These are phyloP conservation scores for Cyprinodon diabolis DNA, from an alignment of 2,797 vertebrate genomes.

Conservation along the genomic window DNA sequence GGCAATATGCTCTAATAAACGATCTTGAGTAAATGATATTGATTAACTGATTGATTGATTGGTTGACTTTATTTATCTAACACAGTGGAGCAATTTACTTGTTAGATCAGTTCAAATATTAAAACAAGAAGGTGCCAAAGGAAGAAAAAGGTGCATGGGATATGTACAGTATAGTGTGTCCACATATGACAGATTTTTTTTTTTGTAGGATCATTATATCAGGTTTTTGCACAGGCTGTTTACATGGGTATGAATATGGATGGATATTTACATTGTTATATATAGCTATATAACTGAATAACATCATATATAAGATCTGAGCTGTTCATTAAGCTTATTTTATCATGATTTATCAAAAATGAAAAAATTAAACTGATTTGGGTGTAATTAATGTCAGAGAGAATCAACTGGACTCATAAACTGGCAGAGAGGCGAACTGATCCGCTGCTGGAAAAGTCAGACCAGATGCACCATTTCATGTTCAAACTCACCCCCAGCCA, in stretches of 20 bases:
- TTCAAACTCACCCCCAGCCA: conserved; percentile 91
- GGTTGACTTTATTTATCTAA: too few relatives aligned
- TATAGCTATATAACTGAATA: background rate
- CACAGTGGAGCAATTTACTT: too few relatives aligned
- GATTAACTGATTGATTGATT: too few relatives aligned
- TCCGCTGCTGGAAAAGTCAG: background rate
- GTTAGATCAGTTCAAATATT: too few relatives aligned
- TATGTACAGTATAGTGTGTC: too few relatives aligned
- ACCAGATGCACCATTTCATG: conserved; percentile 10
- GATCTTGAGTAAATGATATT: background rate
- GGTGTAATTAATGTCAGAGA: background rate
- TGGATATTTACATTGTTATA: too few relatives aligned
- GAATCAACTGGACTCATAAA: background rate
- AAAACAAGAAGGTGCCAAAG: too few relatives aligned
- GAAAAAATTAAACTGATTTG: background rate
- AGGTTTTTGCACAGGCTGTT: too few relatives aligned
- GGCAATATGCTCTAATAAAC: background rate
- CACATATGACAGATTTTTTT: too few relatives aligned
- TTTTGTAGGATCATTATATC: too few relatives aligned
- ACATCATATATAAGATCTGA: background rate
- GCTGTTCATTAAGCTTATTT: background rate
- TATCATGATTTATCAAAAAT: background rate
- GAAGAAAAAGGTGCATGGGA: too few relatives aligned
- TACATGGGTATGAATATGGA: too few relatives aligned
- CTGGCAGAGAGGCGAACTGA: background rate